Evolutionary conservation across 2,888 invertebrate species (phyloP).

Genomic region (Aradus depressus): DNA sequence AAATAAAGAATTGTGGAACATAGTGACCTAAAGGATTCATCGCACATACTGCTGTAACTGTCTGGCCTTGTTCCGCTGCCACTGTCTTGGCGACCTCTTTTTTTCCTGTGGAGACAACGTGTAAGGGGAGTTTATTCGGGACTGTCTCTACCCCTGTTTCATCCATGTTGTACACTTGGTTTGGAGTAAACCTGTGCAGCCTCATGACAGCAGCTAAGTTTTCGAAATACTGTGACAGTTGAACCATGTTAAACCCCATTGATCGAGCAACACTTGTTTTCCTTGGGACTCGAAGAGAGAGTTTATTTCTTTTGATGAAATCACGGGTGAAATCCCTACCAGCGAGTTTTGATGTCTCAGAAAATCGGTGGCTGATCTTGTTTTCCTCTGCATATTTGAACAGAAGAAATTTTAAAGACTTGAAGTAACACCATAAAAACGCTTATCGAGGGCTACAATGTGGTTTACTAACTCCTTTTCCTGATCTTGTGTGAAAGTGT

Average conservation of each 20-base stretch:
- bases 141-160: conserved; percentile 24
- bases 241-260: no score
- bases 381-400: neutral
- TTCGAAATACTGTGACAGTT: no score
- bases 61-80: conserved; percentile 23
- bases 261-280: neutral
- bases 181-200: conserved; percentile 1
- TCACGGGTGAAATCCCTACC: conserved; percentile 12
- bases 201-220: conserved; percentile 8
- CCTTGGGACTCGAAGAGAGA: neutral
- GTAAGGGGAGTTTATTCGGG: conserved; percentile 24
- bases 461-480: conserved; percentile 13
- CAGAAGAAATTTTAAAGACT: neutral
- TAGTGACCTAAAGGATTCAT: conserved; percentile 17
- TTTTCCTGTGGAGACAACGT: conserved; percentile 22
- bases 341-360: conserved; percentile 3
- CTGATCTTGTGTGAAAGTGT: conserved; percentile 7
- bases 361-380: conserved; percentile 5
- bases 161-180: conserved; percentile 25
- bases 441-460: conserved; percentile 11
- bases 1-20: conserved; percentile 26
- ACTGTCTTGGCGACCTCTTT: conserved; percentile 23
- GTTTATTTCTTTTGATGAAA: neutral
- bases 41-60: conserved; percentile 22
- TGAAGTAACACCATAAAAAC: conserved; percentile 7